Evolutionary conservation across 35 echinoderm and acorn worm species (phyloP).

Genomic region (Ophiothrix spiculata): DNA sequence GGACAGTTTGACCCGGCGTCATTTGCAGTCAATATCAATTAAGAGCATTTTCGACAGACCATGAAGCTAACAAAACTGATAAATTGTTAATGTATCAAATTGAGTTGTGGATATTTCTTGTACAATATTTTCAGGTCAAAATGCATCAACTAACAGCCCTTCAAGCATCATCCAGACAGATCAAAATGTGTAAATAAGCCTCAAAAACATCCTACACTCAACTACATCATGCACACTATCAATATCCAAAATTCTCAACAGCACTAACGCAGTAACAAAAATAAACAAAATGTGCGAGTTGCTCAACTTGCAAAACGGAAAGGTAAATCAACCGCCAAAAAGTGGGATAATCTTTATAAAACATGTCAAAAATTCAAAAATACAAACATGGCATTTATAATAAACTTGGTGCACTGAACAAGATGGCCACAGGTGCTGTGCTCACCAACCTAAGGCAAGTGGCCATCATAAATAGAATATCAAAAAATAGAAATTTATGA

Average conservation of each 20-base stretch:
- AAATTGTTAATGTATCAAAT: neutral
- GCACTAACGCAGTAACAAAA: neutral
- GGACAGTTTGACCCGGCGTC: neutral
- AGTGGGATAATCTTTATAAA: neutral
- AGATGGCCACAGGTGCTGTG: neutral
- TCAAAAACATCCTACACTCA: neutral
- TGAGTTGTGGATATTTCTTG: neutral
- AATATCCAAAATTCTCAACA: neutral
- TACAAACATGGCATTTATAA: neutral
- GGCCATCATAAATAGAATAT: neutral
- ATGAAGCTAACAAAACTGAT: neutral
- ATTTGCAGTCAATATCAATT: neutral
- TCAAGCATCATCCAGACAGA: neutral
- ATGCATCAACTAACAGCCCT: neutral
- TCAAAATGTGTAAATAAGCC: neutral
- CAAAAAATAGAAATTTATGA: neutral
- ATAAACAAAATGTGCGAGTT: neutral
- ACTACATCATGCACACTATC: neutral
- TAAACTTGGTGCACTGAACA: neutral
- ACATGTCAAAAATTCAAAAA: neutral
- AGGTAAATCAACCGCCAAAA: neutral
- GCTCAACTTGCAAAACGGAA: neutral
- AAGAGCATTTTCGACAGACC: neutral
- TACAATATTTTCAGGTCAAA: neutral
- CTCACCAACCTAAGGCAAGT: neutral